These are phyloP conservation scores for Anolis carolinensis DNA, from an alignment of 2,113 vertebrate species.

Conservation along the genomic window DNA sequence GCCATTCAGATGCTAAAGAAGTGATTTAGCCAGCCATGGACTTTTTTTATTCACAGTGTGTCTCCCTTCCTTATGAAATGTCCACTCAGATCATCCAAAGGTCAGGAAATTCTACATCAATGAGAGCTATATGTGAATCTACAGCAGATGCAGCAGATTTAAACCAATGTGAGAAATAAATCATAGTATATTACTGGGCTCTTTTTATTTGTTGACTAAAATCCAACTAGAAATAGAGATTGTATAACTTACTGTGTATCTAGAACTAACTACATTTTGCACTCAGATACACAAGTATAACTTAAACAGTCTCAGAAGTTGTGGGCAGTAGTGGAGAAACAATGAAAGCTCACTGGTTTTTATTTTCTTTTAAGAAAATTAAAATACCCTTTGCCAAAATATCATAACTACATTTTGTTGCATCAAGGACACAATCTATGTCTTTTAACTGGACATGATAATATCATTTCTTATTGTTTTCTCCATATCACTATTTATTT, in stretches of 20 bases:
- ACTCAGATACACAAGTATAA: neutral
- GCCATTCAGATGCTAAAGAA: slow-evolving; percentile 22
- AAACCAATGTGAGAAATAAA: neutral
- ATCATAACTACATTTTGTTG: neutral
- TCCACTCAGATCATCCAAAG: neutral
- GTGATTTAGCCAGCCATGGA: neutral
- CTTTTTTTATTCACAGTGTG: neutral
- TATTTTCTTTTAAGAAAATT: too few species aligned
- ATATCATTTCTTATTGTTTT: neutral
- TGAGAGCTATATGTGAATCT: neutral
- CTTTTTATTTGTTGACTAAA: neutral
- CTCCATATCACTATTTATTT: too few species aligned
- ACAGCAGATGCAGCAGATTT: neutral
- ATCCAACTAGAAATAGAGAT: neutral
- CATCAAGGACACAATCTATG: neutral
- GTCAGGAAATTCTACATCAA: neutral
- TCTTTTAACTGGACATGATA: neutral
- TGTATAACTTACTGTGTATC: neutral
- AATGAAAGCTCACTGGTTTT: too few species aligned
- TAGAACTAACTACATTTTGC: neutral
- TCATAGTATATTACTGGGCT: neutral
- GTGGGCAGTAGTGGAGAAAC: neutral
- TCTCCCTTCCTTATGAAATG: neutral
- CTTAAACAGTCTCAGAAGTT: neutral
- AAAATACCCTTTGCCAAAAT: neutral